These are phyloP conservation scores for Podarcis raffonei DNA, from an alignment of 2,113 vertebrate genomes.

Conservation along the genomic window DNA sequence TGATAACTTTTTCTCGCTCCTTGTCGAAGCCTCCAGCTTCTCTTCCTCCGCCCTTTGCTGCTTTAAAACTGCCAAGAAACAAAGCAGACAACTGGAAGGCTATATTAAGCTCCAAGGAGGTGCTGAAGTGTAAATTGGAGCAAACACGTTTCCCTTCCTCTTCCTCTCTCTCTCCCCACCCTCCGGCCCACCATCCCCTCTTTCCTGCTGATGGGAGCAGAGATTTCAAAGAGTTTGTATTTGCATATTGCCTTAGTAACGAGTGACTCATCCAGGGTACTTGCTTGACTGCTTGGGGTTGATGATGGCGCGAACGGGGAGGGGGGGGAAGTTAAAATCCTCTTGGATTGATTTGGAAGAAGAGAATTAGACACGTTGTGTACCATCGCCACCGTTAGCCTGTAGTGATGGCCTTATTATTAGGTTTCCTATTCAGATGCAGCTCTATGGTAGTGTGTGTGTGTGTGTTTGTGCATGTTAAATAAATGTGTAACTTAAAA, in stretches of 20 bases:
- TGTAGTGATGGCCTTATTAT: not conserved
- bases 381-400: not conserved
- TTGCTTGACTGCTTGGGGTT: slow-evolving; percentile 2
- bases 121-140: slow-evolving; percentile 54
- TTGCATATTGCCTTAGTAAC: slow-evolving; percentile 73
- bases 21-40: not conserved
- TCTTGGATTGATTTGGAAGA: not conserved
- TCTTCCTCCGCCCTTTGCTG: not conserved
- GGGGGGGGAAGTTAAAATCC: slow-evolving; percentile 19
- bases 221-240: slow-evolving; percentile 61
- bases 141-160: not conserved
- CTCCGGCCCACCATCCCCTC: not conserved
- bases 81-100: not conserved
- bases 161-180: no score
- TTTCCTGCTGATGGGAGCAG: not conserved
- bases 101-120: not conserved
- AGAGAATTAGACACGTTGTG: not conserved
- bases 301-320: not conserved
- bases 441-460: not conserved
- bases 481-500: slow-evolving; percentile 36
- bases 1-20: not conserved
- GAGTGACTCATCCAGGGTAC: slow-evolving; percentile 53
- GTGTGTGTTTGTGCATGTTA: slow-evolving; percentile 14
- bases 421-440: slow-evolving; percentile 11
- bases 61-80: not conserved